Conservation (phyloP, 2,797 vertebrate species). For the Allobates femoralis region DNA sequence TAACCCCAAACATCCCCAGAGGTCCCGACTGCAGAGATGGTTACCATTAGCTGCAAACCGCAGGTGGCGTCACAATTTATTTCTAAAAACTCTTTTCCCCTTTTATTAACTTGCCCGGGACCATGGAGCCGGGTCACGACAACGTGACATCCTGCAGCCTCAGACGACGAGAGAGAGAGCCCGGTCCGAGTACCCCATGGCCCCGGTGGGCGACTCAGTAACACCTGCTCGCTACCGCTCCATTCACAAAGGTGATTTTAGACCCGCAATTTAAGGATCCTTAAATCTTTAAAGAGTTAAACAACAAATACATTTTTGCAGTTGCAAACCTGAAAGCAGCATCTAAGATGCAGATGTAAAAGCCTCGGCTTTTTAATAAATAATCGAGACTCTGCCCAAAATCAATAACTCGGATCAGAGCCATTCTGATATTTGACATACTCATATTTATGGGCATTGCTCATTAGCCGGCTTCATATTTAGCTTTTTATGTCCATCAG, state of each 20-base stretch:
- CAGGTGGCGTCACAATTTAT: too few relatives aligned
- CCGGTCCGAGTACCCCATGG: too few relatives aligned
- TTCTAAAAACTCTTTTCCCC: too few relatives aligned
- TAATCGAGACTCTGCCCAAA: neutral
- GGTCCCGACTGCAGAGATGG: too few relatives aligned
- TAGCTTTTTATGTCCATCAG: conserved; percentile 20
- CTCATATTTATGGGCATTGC: conserved; percentile 38
- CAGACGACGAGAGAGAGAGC: too few relatives aligned
- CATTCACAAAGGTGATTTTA: neutral
- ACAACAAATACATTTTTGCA: neutral
- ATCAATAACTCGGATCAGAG: conserved; percentile 42
- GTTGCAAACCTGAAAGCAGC: neutral
- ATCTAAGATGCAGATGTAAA: neutral
- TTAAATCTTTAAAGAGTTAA: neutral
- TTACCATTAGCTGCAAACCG: too few relatives aligned
- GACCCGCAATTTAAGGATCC: neutral
- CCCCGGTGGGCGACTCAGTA: too few relatives aligned
- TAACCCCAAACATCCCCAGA: too few relatives aligned
- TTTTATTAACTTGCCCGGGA: too few relatives aligned
- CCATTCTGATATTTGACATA: conserved; percentile 33
- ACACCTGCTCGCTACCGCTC: too few relatives aligned
- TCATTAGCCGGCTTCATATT: conserved; percentile 44
- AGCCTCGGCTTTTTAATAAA: neutral
- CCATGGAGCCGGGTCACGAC: too few relatives aligned
- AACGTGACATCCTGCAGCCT: too few relatives aligned